A percentile compares a stretch with the other conserved stretches of the same genome.
These are phyloP conservation scores for Cepaea hortensis DNA, from an alignment of 2,888 invertebrate species.

Conservation along the genomic window DNA sequence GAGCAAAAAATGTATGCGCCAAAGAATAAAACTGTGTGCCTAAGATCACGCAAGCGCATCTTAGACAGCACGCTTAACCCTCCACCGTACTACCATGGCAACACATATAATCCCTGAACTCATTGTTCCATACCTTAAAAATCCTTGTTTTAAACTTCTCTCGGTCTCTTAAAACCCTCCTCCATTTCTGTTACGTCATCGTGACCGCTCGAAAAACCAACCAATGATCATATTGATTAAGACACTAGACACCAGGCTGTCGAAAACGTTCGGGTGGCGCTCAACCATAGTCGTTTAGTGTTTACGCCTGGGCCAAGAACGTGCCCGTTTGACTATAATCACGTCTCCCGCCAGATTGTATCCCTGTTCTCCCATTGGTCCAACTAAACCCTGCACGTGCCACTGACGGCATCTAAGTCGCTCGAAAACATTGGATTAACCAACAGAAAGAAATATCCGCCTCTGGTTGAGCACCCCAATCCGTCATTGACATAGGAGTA, in stretches of 20 bases:
- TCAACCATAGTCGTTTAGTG: conserved; percentile 6
- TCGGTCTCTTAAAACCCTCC: not conserved
- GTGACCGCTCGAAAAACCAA: not conserved
- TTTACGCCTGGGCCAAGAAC: conserved; percentile 8
- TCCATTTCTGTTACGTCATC: not conserved
- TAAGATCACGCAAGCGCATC: no score
- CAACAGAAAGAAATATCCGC: not conserved
- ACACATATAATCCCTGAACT: no score
- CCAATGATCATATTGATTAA: conserved; percentile 21
- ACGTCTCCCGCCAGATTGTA: not conserved
- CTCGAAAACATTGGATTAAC: conserved; percentile 22
- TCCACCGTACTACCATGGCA: no score
- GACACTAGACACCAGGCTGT: not conserved
- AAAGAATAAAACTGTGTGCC: no score
- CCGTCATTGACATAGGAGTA: not conserved
- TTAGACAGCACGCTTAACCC: no score
- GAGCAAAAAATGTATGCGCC: no score
- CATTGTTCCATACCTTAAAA: no score
- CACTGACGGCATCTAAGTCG: not conserved
- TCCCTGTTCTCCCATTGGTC: not conserved
- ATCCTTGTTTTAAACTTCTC: not conserved
- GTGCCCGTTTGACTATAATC: not conserved
- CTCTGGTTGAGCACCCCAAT: not conserved
- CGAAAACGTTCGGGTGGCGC: not conserved
- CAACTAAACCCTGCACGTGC: conserved; percentile 18